Evolutionary conservation across 2,888 invertebrate genomes (phyloP).

Genomic region (Zaprionus bogoriensis): DNA sequence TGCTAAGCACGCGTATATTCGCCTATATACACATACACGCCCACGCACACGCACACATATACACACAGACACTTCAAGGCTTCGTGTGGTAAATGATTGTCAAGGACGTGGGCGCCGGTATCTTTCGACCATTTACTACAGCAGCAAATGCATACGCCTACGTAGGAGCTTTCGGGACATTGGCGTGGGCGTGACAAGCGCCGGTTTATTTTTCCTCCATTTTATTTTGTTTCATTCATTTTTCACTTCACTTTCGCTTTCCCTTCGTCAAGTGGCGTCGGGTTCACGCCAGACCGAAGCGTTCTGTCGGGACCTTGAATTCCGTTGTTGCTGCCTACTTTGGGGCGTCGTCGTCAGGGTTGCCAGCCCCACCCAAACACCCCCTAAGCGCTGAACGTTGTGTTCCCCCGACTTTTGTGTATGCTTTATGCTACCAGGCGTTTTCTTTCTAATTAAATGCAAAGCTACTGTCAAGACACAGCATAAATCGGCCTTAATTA

Average conservation of each 20-base stretch:
- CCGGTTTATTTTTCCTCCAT: conserved; percentile 18
- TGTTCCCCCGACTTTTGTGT: conserved; percentile 14
- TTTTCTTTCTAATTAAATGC: conserved; percentile 35
- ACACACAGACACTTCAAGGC: conserved; percentile 27
- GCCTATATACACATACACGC: neutral
- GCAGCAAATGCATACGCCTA: conserved; percentile 36
- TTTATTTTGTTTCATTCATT: neutral
- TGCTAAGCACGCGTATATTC: conserved; percentile 19
- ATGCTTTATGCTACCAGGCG: conserved; percentile 36
- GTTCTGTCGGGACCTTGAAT: conserved; percentile 59
- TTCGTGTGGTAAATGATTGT: conserved; percentile 47
- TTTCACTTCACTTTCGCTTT: conserved; percentile 58
- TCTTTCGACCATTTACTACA: conserved; percentile 55
- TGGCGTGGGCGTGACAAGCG: conserved; percentile 25
- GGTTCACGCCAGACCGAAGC: conserved; percentile 64
- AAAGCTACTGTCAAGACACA: conserved; percentile 29
- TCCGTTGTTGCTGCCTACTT: conserved; percentile 31
- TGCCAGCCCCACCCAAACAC: conserved; percentile 11
- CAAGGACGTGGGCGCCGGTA: conserved; percentile 72
- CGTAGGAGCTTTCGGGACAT: conserved; percentile 21
- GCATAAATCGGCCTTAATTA: conserved; percentile 4
- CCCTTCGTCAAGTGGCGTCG: conserved; percentile 20
- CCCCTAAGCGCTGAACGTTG: neutral
- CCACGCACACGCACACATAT: conserved; percentile 11
- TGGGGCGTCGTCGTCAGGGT: conserved; percentile 56